Evolutionary conservation across 2,113 vertebrate species (phyloP).

Genomic region (Erythrolamprus reginae): DNA sequence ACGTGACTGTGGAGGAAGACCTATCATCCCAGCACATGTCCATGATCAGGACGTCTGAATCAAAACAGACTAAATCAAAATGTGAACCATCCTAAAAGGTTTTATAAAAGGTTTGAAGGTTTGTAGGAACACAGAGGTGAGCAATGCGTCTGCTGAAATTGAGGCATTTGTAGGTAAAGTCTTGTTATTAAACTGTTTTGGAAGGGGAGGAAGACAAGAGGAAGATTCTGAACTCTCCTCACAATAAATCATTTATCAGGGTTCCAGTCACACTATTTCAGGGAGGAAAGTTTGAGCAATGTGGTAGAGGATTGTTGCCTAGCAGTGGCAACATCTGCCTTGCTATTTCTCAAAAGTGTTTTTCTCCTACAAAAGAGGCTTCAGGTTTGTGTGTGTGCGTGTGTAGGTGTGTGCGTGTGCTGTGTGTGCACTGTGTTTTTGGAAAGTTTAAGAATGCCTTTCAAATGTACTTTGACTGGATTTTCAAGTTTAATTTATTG

Average conservation of each 20-base stretch:
- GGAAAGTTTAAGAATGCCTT: not conserved
- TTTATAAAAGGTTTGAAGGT: not conserved
- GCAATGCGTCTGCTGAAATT: not conserved
- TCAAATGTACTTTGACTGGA: not conserved
- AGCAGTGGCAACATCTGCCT: not conserved
- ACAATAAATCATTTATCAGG: not conserved
- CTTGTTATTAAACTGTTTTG: not conserved
- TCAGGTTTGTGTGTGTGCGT: no score
- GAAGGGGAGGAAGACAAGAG: not conserved
- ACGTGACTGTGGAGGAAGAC: not conserved
- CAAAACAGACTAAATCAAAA: not conserved
- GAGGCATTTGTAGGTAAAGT: not conserved
- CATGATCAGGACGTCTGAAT: not conserved
- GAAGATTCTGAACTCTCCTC: not conserved
- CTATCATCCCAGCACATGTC: not conserved
- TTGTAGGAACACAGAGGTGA: not conserved
- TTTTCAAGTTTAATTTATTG: not conserved
- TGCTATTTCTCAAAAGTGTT: not conserved
- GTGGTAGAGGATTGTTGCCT: not conserved
- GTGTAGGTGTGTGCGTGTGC: no score
- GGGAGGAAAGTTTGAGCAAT: not conserved
- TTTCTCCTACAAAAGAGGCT: not conserved
- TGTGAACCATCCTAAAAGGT: not conserved
- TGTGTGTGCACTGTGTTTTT: not conserved
- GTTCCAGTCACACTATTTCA: not conserved